Evolutionary conservation across 2,113 vertebrate species (phyloP), one percentile per base, ranked within the genome.

Genomic region (Coracopsis vasa): DNA sequence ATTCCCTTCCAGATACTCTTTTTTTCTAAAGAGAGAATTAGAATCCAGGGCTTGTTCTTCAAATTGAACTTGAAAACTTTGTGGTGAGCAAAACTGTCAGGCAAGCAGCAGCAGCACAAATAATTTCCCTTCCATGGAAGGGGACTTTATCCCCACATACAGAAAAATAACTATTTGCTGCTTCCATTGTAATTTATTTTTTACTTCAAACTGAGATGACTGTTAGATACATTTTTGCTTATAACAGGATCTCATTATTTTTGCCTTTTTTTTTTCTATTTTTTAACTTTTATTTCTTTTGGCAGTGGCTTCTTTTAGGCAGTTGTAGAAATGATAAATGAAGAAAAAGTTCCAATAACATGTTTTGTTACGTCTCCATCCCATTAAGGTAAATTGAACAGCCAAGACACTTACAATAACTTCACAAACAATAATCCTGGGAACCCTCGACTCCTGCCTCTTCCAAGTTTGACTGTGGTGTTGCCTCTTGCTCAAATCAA

Each of bases 401-500:
- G 98, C 95, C 99, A 99, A 94, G 99, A 99, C 62, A 98, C 98
- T 29, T 99, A 99, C 97, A 99, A 99, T 95, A 99, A 99, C 98
- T 99, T 99, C 96, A 98, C 98, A 94, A 99, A 99, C 96, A 99
- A 99, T 98, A 99, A 99, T 88, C 99, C 99, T 62, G 99, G 99
- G 48, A 99, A 99, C 84, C 99, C 99, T 13, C 98, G 99, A 0
- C 98, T 99, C 56, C 98, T 99, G 70, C 98, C 99, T 2, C 98
- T 99, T 75, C 99, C 99, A 45, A 99, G 98, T 94, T 95, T 99
- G 94, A 99, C 98, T 2, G 98, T 99, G 44, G 98, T 99, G 86
- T 97, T 98, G 80, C 99, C 99, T 48, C 98, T 99, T 77, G 99
- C 99, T 65, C 99, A 99, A 91, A 99, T 99, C 98, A 99, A 99